Conservation (phyloP, 2,888 invertebrate genomes). For the Phragmatobia fuliginosa region DNA sequence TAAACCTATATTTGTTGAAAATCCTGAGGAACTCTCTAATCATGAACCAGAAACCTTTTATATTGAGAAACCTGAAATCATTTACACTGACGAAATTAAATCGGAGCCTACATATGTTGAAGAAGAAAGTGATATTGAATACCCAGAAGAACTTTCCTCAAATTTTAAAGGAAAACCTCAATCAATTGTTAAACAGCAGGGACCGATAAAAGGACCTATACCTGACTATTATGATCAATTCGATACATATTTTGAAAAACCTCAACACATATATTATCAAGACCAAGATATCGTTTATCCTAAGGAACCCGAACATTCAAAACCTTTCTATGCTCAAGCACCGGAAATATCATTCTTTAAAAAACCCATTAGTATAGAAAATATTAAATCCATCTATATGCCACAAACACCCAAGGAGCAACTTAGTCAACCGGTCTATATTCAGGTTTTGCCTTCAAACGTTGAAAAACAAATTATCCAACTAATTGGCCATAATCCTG, state of each 20-base stretch:
- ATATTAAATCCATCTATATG: not conserved
- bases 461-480: constrained; percentile 1
- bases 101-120: not conserved
- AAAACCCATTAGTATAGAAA: not conserved
- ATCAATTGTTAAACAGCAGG: not conserved
- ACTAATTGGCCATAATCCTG: constrained; percentile 3
- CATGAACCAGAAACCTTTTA: not conserved
- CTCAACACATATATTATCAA: not conserved
- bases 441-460: not conserved
- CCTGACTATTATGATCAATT: not conserved
- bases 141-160: no score
- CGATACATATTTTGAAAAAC: not conserved
- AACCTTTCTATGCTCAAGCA: not conserved
- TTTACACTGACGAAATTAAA: not conserved
- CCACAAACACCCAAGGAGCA: not conserved
- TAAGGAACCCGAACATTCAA: not conserved
- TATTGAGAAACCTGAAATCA: not conserved
- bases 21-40: not conserved
- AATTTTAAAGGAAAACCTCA: no score
- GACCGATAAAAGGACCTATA: not conserved
- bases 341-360: not conserved
- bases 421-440: not conserved
- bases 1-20: not conserved
- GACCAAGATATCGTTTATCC: not conserved
- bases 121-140: not conserved